Evolutionary conservation across 2,888 invertebrate genomes (phyloP), one percentile per base, ranked within the genome.

Genomic region (Dryococelus australis): DNA sequence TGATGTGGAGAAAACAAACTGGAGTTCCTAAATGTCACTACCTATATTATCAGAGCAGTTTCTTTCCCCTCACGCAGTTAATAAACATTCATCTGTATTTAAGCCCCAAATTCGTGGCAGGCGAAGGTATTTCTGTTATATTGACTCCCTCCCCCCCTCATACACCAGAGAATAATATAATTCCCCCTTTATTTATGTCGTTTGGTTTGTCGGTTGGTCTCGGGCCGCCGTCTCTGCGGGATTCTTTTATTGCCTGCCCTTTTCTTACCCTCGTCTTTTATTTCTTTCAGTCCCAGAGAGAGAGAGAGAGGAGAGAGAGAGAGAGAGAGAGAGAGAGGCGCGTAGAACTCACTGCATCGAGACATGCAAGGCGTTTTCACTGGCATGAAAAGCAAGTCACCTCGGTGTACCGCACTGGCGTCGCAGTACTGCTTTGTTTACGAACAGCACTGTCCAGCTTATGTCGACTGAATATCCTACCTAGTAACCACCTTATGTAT

Each of bases 161-260:
- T n/a, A n/a, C n/a, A n/a, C n/a, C n/a, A 65, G 65, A n/a, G 65
- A 65, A 65, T 65, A 65, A 65, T 65, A 16, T 65, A 65, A 65
- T 65, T 65, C 65, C n/a, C 20, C 65, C 65, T 65, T 65, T 65
- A 65, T 65, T 65, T 65, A 65, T 65, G 65, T 65, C 24, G 65
- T 65, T 65, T n/a, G 65, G 65, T 65, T 65, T 65, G 65, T 65
- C 65, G 47, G 47, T 47, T 47, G 47, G 12, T 10, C 47, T 10
- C 47, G 16, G 47, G 47, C 8, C 47, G 47, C 16, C 47, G 8
- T 65, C n/a, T 20, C 20, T 20, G 65, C 65, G 16, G 65, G 8
- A n/a, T 65, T 65, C 65, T 65, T 65, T 65, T 65, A n/a, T 20
- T 20, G 65, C 65, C 65, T 65, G n/a, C 8, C 24, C 65, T 20